Percentiles rank a stretch among this genome's conserved stretches.
Conservation (phyloP, 2,888 invertebrate species). For the Sphaerophoria taeniata region DNA sequence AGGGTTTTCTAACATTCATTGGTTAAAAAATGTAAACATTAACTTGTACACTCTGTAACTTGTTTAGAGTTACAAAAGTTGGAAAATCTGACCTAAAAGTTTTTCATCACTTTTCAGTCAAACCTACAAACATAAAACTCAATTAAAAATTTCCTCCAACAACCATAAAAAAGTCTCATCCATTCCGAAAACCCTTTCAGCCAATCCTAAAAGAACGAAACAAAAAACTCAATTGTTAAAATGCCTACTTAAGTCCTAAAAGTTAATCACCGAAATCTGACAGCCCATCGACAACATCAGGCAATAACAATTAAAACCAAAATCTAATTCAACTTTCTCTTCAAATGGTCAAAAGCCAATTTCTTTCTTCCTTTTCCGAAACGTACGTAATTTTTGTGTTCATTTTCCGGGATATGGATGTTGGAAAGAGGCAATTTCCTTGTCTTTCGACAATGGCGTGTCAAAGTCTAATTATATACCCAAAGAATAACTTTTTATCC, state of each 20-base stretch:
- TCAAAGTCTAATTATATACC: conserved; percentile 43
- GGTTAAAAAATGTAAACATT: no score
- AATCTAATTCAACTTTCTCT: conserved; percentile 40
- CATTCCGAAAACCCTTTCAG: not conserved
- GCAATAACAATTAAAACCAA: conserved; percentile 44
- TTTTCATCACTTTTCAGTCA: not conserved
- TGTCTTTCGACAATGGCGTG: conserved; percentile 41
- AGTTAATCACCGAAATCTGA: conserved; percentile 41
- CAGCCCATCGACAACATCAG: conserved; percentile 44
- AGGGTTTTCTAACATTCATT: no score
- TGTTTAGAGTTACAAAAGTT: no score
- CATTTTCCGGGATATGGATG: conserved; percentile 14
- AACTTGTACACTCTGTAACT: no score
- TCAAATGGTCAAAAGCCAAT: conserved; percentile 26
- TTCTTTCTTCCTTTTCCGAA: not conserved
- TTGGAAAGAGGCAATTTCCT: conserved; percentile 30
- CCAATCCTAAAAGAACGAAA: conserved; percentile 31
- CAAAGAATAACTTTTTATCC: conserved; percentile 25
- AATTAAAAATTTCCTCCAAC: conserved; percentile 12
- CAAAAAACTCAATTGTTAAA: conserved; percentile 33
- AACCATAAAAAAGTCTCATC: conserved; percentile 1
- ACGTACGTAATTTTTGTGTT: not conserved
- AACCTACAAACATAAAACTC: not conserved
- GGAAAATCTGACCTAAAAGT: not conserved
- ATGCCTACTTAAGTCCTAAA: conserved; percentile 38